Evolutionary conservation across 2,888 invertebrate genomes (phyloP).

Genomic region (Sesia bembeciformis): DNA sequence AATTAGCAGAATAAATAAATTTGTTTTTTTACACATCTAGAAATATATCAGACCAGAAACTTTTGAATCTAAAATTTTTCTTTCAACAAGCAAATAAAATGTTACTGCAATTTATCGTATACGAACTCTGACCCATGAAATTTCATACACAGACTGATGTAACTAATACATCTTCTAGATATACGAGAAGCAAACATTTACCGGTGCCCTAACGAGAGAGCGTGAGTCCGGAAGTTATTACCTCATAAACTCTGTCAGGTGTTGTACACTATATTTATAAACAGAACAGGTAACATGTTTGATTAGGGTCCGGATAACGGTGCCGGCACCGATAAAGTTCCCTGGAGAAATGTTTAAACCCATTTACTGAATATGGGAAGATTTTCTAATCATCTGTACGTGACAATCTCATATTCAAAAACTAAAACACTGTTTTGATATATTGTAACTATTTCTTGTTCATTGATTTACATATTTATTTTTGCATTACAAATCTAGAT

Average conservation of each 20-base stretch:
- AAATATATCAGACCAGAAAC: too few relatives aligned
- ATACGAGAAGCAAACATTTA: constrained; percentile 38
- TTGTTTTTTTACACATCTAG: too few relatives aligned
- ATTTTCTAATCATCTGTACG: too few relatives aligned
- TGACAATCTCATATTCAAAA: too few relatives aligned
- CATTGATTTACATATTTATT: too few relatives aligned
- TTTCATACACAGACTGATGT: constrained; percentile 36
- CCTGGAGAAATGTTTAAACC: constrained; percentile 19
- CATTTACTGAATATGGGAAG: background rate
- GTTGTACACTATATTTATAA: constrained; percentile 18
- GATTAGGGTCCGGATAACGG: constrained; percentile 32
- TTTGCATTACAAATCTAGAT: too few relatives aligned
- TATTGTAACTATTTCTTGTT: too few relatives aligned
- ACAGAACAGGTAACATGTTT: constrained; percentile 37
- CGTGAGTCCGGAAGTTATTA: constrained; percentile 37
- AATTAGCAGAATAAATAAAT: too few relatives aligned
- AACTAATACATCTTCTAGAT: constrained; percentile 40
- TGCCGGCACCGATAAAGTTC: constrained; percentile 14
- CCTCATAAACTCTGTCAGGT: constrained; percentile 25
- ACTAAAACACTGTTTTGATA: too few relatives aligned
- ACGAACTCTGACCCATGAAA: constrained; percentile 10
- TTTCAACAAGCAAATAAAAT: too few relatives aligned
- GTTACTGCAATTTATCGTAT: too few relatives aligned
- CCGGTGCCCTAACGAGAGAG: constrained; percentile 1
- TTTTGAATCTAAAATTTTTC: too few relatives aligned